Percentiles rank a stretch among this genome's conserved stretches.
phyloP scores from a whole-genome alignment of 2,888 invertebrate genomes.

The Nymphalis polychloros region DNA sequence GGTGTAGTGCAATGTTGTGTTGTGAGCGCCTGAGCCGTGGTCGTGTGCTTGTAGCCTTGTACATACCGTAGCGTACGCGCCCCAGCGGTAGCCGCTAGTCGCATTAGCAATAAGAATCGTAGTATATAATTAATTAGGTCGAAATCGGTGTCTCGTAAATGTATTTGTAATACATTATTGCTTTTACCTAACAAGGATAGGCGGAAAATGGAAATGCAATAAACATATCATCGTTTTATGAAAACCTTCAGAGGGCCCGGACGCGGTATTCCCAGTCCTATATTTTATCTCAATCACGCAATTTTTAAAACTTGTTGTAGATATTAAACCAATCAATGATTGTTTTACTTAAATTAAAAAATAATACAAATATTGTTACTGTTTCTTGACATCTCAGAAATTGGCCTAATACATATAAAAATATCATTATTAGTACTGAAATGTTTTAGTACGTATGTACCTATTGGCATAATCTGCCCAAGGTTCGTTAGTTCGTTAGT shows the following conservation, averaged over 20 bases:
- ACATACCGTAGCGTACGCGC: conserved; percentile 4
- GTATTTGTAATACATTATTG: conserved; percentile 1
- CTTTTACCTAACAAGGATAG: background rate
- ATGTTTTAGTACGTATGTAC: too few species aligned
- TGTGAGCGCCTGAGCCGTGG: conserved; percentile 3
- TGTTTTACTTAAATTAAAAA: background rate
- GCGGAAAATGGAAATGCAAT: background rate
- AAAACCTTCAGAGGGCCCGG: background rate
- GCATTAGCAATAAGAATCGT: conserved; percentile 2
- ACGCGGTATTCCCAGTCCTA: background rate
- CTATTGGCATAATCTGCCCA: too few species aligned
- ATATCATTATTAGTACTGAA: too few species aligned
- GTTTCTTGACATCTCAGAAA: too few species aligned
- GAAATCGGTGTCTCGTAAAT: background rate
- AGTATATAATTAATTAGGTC: conserved; percentile 4
- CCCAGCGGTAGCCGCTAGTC: background rate
- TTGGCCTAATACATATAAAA: too few species aligned
- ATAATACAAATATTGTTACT: background rate
- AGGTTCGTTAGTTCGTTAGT: too few species aligned
- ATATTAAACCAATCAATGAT: background rate
- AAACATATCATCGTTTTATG: conserved; percentile 4
- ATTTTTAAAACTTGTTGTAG: conserved; percentile 1
- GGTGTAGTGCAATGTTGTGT: conserved; percentile 15
- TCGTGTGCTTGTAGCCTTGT: background rate
- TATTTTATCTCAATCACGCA: background rate